Conservation (phyloP, 1,140 invertebrate species). For the Caenorhabditis brenneri region DNA sequence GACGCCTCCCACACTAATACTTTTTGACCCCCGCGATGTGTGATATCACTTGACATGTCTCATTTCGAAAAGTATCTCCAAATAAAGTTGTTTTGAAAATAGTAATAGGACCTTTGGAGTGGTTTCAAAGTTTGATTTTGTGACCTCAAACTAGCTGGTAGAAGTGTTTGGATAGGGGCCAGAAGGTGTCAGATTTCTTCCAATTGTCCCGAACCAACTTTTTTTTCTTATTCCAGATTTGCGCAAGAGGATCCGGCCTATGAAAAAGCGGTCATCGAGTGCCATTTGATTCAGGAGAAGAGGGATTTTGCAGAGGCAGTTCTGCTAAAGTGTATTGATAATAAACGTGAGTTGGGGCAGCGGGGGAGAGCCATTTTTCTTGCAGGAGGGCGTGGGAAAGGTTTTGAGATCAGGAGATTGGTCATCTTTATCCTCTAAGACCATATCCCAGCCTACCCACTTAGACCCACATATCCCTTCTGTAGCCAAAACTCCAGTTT, state of each 20-base stretch:
- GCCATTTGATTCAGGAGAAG: constrained; percentile 57
- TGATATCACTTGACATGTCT: constrained; percentile 29
- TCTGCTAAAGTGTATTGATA: constrained; percentile 64
- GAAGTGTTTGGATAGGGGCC: background rate
- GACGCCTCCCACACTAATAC: background rate
- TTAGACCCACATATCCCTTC: too few relatives aligned
- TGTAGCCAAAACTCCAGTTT: too few relatives aligned
- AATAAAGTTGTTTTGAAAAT: too few relatives aligned
- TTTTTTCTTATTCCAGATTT: constrained; percentile 52
- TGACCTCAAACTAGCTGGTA: background rate
- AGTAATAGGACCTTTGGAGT: too few relatives aligned
- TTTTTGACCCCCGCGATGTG: too few relatives aligned
- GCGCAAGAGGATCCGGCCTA: constrained; percentile 59
- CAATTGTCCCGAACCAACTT: background rate
- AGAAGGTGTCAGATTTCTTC: too few relatives aligned
- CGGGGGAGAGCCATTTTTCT: background rate
- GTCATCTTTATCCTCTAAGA: too few relatives aligned
- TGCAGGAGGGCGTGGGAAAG: background rate
- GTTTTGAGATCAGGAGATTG: background rate
- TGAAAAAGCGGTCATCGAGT: constrained; percentile 62
- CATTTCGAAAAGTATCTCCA: background rate
- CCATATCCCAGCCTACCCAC: too few relatives aligned
- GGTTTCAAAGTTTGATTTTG: background rate
- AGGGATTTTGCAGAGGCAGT: constrained; percentile 59
- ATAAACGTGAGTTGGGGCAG: constrained; percentile 59